Base-by-base conservation (phyloP, 2,888 invertebrate genomes). In the Orthosia incerta region DNA sequence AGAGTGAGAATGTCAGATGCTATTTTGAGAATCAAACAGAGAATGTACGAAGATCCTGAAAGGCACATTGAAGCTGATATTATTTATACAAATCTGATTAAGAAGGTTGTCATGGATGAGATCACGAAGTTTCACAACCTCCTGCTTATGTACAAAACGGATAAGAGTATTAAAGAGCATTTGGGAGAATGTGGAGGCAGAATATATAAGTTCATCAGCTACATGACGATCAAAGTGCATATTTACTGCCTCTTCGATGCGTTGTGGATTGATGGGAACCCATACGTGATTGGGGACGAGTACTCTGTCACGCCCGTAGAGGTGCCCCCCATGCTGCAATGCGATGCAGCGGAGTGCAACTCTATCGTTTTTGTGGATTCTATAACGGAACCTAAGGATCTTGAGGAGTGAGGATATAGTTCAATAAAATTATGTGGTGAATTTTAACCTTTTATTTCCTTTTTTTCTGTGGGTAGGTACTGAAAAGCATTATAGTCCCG, bases 1-100 rank as follows among this genome's bases (percentile, higher is more conserved):
- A 74, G 96, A 18, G 96, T 96, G 0, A 80, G 96, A 9, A 96
- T 96, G 96, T 95, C 96, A 0, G 96, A 96, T 77, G 96, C 96
- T 0, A 96, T 96, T 1, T 74, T 96, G 15, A 79, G 95, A 1
- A 96, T 96, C 69, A 96, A 96, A 46, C 96, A 96, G 39, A 87
- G 96, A 0, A 95, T 96, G 95, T 96, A 96, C 86, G 95, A 96
- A 85, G 95, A 96, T 74, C 95, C 95, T 0, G 96, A 96, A 75
- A 79, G 94, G 7, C 96, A 96, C 55, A 95, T 96, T 0, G 96
- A 96, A 91, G 91, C 94, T 0, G 96, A 96, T 76, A 96, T 96
- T 0, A 95, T 96, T 0, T 96, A 96, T 78, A 95, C 96, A 0
- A 96, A 96, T 69, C 65, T 96, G 9, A 96, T 96, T 0, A 96